Evolutionary conservation across 2,797 vertebrate genomes (phyloP).

Genomic region (Melopsittacus undulatus): DNA sequence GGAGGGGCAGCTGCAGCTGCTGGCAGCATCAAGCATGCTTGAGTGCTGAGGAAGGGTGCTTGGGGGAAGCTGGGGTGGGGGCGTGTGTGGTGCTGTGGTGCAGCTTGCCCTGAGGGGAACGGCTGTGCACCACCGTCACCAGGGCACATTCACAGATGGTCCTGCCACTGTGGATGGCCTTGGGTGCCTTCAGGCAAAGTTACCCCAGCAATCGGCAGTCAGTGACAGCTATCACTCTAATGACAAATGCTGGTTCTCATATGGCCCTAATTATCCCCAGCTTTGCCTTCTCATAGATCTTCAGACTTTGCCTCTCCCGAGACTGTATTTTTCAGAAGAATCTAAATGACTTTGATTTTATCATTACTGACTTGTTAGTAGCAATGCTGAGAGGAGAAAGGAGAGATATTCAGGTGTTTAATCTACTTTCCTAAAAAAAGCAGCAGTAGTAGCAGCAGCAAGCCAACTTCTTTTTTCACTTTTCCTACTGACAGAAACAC

Average conservation of each 20-base stretch:
- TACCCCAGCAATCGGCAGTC: constrained; percentile 21
- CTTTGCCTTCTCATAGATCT: constrained; percentile 1
- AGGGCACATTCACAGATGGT: constrained; percentile 1
- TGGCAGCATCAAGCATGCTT: fast-evolving
- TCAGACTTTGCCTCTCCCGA: neutral
- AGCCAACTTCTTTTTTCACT: neutral
- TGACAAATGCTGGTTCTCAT: constrained; percentile 7
- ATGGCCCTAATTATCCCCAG: constrained; percentile 18
- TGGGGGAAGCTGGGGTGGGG: fast-evolving
- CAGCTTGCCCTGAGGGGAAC: neutral
- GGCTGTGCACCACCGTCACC: neutral
- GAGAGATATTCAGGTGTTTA: neutral
- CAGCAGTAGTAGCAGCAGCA: neutral
- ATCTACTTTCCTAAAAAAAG: neutral
- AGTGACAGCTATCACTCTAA: neutral
- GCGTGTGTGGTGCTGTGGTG: neutral
- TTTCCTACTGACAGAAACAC: neutral
- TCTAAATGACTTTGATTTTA: neutral
- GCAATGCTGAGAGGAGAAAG: neutral
- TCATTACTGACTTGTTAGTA: neutral
- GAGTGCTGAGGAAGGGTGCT: fast-evolving
- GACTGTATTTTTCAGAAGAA: neutral
- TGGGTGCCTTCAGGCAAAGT: neutral
- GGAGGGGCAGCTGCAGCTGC: neutral
- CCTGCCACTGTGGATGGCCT: fast-evolving